A percentile compares a stretch with the other conserved stretches of the same genome.
These are phyloP conservation scores for Ornithoptera alexandrae DNA, from an alignment of 2,888 invertebrate genomes.

Conservation along the genomic window DNA sequence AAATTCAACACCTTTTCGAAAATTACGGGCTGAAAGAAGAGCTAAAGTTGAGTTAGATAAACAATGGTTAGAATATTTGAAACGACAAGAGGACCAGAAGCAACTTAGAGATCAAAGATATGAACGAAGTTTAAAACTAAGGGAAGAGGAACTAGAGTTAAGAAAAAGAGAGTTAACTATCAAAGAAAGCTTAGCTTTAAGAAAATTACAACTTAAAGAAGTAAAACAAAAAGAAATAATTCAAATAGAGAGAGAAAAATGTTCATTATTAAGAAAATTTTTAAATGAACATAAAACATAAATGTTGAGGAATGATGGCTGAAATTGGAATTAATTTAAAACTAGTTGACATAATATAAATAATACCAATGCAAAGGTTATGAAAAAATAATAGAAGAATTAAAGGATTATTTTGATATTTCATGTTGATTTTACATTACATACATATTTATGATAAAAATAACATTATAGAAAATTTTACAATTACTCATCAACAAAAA, in stretches of 20 bases:
- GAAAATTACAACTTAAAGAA: constrained; percentile 57
- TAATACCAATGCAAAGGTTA: not conserved
- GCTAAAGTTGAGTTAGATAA: constrained; percentile 61
- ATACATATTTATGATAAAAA: too few species aligned
- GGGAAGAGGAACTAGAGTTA: constrained; percentile 58
- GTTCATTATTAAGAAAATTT: constrained; percentile 53
- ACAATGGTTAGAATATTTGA: constrained; percentile 62
- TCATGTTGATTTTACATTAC: too few species aligned
- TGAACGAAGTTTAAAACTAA: constrained; percentile 56
- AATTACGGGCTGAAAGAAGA: constrained; percentile 54
- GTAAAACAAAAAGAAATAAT: constrained; percentile 60
- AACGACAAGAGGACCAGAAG: constrained; percentile 57
- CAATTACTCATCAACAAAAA: too few species aligned
- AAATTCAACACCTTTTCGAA: constrained; percentile 51
- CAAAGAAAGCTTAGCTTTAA: constrained; percentile 58
- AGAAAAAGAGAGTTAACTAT: constrained; percentile 59
- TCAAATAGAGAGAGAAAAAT: constrained; percentile 61
- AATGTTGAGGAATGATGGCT: not conserved
- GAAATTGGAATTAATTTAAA: not conserved
- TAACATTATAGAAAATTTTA: too few species aligned
- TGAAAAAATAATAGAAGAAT: too few species aligned
- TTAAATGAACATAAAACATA: constrained; percentile 41
- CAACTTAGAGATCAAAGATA: constrained; percentile 54
- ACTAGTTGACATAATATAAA: not conserved
- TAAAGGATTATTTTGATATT: too few species aligned